These are phyloP conservation scores for Polymixis lichenea DNA, from an alignment of 2,888 invertebrate species.

Conservation along the genomic window DNA sequence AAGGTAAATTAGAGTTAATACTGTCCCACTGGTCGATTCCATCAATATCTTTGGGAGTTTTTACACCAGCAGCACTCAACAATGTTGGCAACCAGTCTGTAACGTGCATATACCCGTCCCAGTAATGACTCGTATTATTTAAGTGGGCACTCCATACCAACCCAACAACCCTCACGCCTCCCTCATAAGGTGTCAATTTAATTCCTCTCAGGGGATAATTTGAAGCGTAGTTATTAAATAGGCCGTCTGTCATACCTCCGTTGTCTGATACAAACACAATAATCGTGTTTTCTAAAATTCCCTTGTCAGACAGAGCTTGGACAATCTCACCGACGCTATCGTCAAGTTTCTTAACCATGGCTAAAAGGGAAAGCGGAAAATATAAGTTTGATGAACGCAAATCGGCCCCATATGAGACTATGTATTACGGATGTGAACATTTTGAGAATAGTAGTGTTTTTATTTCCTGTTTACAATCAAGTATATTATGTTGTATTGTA, in stretches of 20 bases:
- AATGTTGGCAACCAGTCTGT: slow-evolving; percentile 96
- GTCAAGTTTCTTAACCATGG: slow-evolving; percentile 96
- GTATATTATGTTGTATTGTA: background rate
- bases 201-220: slow-evolving; percentile 94
- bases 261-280: slow-evolving; percentile 97
- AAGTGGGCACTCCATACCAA: slow-evolving; percentile 92
- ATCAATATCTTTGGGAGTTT: slow-evolving; percentile 76
- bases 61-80: slow-evolving; percentile 78
- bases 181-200: slow-evolving; percentile 96
- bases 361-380: slow-evolving; percentile 85
- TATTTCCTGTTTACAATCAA: background rate
- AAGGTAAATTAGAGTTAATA: slow-evolving; percentile 74
- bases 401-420: fast-evolving
- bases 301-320: slow-evolving; percentile 91
- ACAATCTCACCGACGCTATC: slow-evolving; percentile 95
- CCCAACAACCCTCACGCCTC: slow-evolving; percentile 94
- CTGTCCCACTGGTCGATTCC: slow-evolving; percentile 83
- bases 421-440: too few relatives aligned
- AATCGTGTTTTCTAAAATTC: slow-evolving; percentile 95
- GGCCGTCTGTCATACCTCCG: slow-evolving; percentile 94
- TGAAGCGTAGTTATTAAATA: slow-evolving; percentile 93
- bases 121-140: slow-evolving; percentile 82
- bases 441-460: slow-evolving; percentile 5
- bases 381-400: background rate
- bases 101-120: slow-evolving; percentile 92